A percentile compares a stretch with the other conserved stretches of the same genome.
Evolutionary conservation across 2,797 vertebrate genomes (phyloP).

Genomic region (Avahi laniger): DNA sequence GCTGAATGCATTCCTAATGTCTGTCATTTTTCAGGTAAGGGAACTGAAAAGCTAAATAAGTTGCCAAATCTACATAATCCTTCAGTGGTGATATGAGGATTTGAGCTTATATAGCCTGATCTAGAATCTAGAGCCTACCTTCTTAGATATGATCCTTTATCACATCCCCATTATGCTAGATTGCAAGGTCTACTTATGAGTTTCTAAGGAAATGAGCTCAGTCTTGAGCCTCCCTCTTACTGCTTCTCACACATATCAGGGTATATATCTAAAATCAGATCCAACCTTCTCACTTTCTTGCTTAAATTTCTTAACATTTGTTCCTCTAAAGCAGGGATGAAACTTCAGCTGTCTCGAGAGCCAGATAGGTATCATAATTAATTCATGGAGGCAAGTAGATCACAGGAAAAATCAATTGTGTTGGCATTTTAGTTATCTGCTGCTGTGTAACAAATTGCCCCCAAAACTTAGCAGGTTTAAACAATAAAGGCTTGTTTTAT

Average conservation of each 20-base stretch:
- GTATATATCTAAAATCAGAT: conserved; percentile 1
- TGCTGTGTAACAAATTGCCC: neutral
- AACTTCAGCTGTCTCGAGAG: neutral
- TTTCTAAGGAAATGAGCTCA: neutral
- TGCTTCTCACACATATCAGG: conserved; percentile 1
- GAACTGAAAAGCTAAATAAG: neutral
- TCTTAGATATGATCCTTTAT: neutral
- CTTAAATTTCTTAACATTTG: neutral
- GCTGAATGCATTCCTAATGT: neutral
- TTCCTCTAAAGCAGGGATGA: neutral
- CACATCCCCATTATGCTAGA: neutral
- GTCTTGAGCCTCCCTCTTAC: neutral
- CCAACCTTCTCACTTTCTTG: neutral
- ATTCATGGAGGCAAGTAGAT: neutral
- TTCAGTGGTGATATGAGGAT: neutral
- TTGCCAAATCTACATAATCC: neutral
- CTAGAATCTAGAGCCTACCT: neutral
- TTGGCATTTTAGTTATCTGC: neutral
- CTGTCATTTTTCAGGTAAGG: neutral
- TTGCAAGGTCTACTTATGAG: neutral
- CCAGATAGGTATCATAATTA: neutral
- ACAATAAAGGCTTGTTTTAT: neutral
- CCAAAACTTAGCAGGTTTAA: neutral
- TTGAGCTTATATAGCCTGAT: neutral
- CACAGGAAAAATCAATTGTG: neutral